Evolutionary conservation across 2,888 invertebrate species (phyloP), one percentile per base, ranked within the genome.

Genomic region (Lithophane leautieri): DNA sequence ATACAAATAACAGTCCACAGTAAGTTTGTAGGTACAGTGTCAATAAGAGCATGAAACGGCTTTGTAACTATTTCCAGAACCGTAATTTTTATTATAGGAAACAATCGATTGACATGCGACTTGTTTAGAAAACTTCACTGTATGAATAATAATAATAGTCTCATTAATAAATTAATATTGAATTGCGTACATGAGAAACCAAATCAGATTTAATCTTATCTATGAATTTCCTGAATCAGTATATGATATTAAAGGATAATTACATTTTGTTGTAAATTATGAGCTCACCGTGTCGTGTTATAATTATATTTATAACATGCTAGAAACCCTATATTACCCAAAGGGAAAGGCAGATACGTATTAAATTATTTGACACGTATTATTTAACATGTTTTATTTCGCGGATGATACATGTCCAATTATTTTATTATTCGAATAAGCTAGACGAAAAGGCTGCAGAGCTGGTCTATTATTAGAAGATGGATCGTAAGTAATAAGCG

Each of bases 401-500:
- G 28, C 0, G 66, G 19, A 67, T 56, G 54, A 67, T 50, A 42
- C 12, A 66, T 42, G 11, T 19, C 25, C 6, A 60, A n/a, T 60
- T 28, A 54, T n/a, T 44, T 16, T 61, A 54, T 40, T 52, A 50
- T n/a, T n/a, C n/a, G n/a, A n/a, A n/a, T n/a, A n/a, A n/a, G n/a
- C n/a, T n/a, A n/a, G n/a, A n/a, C n/a, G n/a, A n/a, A n/a, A n/a
- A n/a, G 4, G 40, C 52, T 58, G 44, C 0, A 25, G 12, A 44
- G 0, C 22, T 42, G 54, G 1, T 22, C n/a, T n/a, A n/a, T 28
- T 54, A 11, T 25, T 62, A 22, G 14, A 25, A 63, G 42, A 77
- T 81, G 34, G 28, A 77, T 80, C 34, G n/a, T 25, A 14, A 16
- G 54, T 42, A 56, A 62, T 77, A 62, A 73, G 6, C 0, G 42